Percentiles rank a stretch among this genome's conserved stretches.
Conservation (phyloP, 2,797 vertebrate species). For the Protonibea diacanthus region DNA sequence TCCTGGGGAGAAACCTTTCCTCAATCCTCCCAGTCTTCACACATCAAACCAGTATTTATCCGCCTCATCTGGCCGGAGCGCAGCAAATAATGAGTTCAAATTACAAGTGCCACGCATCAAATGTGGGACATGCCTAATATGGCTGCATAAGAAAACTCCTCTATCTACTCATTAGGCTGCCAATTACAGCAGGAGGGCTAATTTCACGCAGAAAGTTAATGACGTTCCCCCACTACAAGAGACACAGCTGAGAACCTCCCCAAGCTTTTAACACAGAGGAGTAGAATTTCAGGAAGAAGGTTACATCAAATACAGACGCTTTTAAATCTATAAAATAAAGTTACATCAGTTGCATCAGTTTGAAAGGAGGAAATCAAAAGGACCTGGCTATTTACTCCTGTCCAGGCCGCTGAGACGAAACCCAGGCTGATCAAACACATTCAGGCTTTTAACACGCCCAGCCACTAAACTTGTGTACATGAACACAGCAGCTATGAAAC, state of each 20-base stretch:
- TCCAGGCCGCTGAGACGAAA: not conserved
- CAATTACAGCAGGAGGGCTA: constrained; percentile 46
- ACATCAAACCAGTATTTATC: constrained; percentile 29
- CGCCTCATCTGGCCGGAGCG: not conserved
- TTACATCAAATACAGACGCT: constrained; percentile 4
- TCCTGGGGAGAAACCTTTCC: constrained; percentile 13
- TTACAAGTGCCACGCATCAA: not conserved
- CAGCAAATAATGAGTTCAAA: constrained; percentile 30
- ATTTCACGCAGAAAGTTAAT: constrained; percentile 54
- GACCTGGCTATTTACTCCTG: constrained; percentile 6
- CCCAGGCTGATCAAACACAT: constrained; percentile 6
- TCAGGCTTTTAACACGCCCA: not conserved
- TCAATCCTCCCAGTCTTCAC: not conserved
- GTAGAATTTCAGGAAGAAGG: not conserved
- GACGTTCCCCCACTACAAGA: constrained; percentile 31
- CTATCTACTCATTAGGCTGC: constrained; percentile 49
- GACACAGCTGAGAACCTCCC: constrained; percentile 20
- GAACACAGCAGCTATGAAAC: constrained; percentile 1
- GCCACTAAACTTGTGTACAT: not conserved
- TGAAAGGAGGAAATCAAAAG: constrained; percentile 9
- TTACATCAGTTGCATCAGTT: constrained; percentile 10
- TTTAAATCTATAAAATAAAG: constrained; percentile 16
- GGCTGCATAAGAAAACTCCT: constrained; percentile 18
- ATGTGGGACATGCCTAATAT: constrained; percentile 1
- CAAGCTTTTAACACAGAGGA: not conserved